phyloP scores from a whole-genome alignment of 2,888 invertebrate genomes.

The Polymixis lichenea region DNA sequence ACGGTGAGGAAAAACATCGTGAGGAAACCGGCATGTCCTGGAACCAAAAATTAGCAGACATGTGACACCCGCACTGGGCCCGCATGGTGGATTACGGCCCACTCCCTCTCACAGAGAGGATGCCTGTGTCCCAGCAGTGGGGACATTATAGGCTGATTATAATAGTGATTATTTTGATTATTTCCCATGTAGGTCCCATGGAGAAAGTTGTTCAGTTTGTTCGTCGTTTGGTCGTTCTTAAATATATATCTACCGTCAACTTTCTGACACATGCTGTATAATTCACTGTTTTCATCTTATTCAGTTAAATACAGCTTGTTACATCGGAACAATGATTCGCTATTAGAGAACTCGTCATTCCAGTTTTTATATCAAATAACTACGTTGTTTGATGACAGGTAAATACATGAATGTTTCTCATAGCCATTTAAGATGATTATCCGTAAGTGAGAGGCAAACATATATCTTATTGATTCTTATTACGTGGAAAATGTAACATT shows the following conservation, averaged over 20 bases:
- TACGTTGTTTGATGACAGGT: constrained; percentile 44
- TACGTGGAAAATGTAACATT: background rate
- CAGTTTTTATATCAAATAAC: constrained; percentile 48
- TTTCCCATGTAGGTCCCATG: background rate
- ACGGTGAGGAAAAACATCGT: no score
- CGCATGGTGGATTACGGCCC: no score
- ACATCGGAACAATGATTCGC: constrained; percentile 53
- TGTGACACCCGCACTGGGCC: no score
- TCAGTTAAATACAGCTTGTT: constrained; percentile 19
- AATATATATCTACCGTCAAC: background rate
- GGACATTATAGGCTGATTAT: no score
- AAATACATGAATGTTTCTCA: constrained; percentile 53
- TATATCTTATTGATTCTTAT: constrained; percentile 35
- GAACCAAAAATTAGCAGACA: no score
- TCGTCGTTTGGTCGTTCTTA: no score
- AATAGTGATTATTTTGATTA: no score
- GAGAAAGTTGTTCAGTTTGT: no score
- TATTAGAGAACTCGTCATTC: constrained; percentile 40
- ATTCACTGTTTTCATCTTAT: constrained; percentile 6
- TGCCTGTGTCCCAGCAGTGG: no score
- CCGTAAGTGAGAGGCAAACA: constrained; percentile 49
- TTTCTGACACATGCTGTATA: background rate
- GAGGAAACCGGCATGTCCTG: no score
- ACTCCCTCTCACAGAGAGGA: no score
- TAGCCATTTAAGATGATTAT: constrained; percentile 44